Conservation (phyloP, 2,797 vertebrate species). For the Holocentrus rufus region DNA sequence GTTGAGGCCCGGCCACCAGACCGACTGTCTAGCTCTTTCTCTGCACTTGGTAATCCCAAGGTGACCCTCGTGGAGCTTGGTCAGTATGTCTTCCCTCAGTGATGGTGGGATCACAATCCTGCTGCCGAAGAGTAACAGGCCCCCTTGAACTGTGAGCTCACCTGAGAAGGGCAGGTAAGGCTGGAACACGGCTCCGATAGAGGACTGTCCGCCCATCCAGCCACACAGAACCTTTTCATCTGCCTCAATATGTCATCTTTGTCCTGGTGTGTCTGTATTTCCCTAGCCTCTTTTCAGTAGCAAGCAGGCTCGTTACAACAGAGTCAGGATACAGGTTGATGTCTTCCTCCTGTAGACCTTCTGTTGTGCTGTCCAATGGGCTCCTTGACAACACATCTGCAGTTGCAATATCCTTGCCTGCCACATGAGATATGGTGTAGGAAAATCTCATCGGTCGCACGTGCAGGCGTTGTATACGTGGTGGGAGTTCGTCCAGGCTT, state of each 20-base stretch:
- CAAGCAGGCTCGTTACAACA: slow-evolving; percentile 6
- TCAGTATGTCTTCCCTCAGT: slow-evolving; percentile 16
- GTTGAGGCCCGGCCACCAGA: neutral
- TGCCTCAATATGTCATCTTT: neutral
- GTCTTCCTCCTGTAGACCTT: slow-evolving; percentile 5
- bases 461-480: neutral
- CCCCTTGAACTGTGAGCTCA: slow-evolving; percentile 29
- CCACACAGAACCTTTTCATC: neutral
- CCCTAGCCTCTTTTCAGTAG: slow-evolving; percentile 7
- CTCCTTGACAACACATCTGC: slow-evolving; percentile 34
- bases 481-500: slow-evolving; percentile 27
- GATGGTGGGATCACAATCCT: slow-evolving; percentile 31
- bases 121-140: neutral
- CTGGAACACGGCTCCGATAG: neutral
- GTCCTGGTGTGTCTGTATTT: slow-evolving; percentile 28
- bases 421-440: slow-evolving; percentile 27
- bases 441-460: slow-evolving; percentile 31
- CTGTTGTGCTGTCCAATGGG: neutral
- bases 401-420: slow-evolving; percentile 22
- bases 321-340: slow-evolving; percentile 24
- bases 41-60: slow-evolving; percentile 21
- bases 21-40: slow-evolving; percentile 19
- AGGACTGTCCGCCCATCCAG: slow-evolving; percentile 20
- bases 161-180: slow-evolving; percentile 26
- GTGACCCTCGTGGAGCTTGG: slow-evolving; percentile 9